Evolutionary conservation across 2,888 invertebrate genomes (phyloP).

Genomic region (Empis stercorea): DNA sequence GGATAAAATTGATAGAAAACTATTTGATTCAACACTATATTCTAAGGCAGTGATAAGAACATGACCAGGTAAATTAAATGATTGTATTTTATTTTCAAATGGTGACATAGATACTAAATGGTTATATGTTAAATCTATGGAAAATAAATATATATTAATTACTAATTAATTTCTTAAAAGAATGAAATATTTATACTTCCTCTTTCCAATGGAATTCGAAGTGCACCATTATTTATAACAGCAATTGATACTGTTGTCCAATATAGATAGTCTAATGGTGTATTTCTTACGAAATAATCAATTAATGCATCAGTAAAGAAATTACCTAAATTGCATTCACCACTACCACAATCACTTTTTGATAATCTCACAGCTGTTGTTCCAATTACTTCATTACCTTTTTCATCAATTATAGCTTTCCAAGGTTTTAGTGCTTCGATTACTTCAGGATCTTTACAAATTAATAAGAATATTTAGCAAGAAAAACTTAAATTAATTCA

Average conservation of each 20-base stretch:
- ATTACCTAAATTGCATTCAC: conserved; percentile 63
- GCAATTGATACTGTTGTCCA: conserved; percentile 60
- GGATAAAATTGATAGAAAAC: not conserved
- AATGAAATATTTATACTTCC: conserved; percentile 38
- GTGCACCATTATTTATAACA: conserved; percentile 53
- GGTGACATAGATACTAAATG: conserved; percentile 57
- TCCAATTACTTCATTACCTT: conserved; percentile 46
- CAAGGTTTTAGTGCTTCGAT: conserved; percentile 47
- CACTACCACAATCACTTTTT: conserved; percentile 40
- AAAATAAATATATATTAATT: not conserved
- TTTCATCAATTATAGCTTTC: conserved; percentile 42
- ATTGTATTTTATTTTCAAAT: conserved; percentile 61
- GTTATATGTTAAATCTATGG: conserved; percentile 53
- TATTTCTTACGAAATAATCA: conserved; percentile 32
- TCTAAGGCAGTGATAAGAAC: conserved; percentile 50
- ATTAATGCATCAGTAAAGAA: conserved; percentile 60
- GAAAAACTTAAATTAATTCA: not conserved
- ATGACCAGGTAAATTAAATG: conserved; percentile 54
- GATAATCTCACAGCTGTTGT: conserved; percentile 43
- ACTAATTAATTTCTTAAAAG: no score
- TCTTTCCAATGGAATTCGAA: conserved; percentile 52
- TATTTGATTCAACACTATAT: conserved; percentile 32
- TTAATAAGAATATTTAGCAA: not conserved
- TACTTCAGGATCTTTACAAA: conserved; percentile 44
- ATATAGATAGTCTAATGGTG: conserved; percentile 30